phyloP scores from a whole-genome alignment of 2,113 vertebrate species.

The Bubo blakistoni region DNA sequence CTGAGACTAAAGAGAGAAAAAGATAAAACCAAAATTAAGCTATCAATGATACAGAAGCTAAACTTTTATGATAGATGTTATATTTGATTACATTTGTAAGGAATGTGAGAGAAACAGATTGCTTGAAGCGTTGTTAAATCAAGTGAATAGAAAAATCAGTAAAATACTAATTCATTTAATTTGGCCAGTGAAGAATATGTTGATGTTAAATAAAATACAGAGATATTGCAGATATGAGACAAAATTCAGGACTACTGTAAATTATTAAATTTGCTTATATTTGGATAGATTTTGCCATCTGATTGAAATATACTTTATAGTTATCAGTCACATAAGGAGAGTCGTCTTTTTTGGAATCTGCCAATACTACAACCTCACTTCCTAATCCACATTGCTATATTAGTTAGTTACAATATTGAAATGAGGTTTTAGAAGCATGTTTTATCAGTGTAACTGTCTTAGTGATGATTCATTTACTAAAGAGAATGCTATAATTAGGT shows the following conservation, averaged over 20 bases:
- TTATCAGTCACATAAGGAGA: background rate
- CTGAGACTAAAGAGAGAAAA: background rate
- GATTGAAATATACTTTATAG: background rate
- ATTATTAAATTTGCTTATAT: background rate
- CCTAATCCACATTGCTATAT: background rate
- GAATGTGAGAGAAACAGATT: background rate
- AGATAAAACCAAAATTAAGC: background rate
- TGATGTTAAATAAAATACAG: background rate
- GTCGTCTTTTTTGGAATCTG: background rate
- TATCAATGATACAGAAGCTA: background rate
- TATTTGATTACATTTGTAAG: background rate
- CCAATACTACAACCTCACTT: background rate
- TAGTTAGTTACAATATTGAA: background rate
- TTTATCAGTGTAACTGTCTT: background rate
- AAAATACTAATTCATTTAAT: background rate
- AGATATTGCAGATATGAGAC: background rate
- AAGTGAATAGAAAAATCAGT: background rate
- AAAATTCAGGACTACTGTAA: background rate
- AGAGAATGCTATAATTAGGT: background rate
- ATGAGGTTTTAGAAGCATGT: background rate
- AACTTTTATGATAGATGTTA: background rate
- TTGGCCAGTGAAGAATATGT: background rate
- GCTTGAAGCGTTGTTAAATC: background rate
- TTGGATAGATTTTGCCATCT: background rate
- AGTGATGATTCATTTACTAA: background rate